These are phyloP conservation scores for Archivesica marissinica DNA, from an alignment of 1,140 invertebrate genomes.

Conservation along the genomic window DNA sequence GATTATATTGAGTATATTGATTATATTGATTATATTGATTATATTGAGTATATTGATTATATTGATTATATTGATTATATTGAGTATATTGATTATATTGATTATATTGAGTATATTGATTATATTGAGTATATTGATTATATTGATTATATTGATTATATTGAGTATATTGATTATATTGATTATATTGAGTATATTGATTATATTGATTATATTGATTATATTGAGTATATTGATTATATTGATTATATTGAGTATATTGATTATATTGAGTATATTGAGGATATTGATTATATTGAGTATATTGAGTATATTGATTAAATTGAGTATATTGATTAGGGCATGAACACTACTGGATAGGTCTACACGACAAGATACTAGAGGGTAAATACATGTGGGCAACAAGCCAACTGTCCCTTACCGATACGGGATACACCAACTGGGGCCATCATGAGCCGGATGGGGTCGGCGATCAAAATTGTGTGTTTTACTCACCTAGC, in stretches of 20 bases:
- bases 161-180: too few species aligned
- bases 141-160: too few species aligned
- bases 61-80: too few species aligned
- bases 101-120: too few species aligned
- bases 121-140: too few species aligned
- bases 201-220: background rate
- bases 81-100: too few species aligned
- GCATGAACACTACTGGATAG: background rate
- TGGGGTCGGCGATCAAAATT: background rate
- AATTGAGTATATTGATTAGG: background rate
- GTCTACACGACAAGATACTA: background rate
- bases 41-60: too few species aligned
- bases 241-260: background rate
- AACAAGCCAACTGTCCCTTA: background rate
- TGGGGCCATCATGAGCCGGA: slow-evolving; percentile 19
- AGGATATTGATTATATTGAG: background rate
- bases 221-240: background rate
- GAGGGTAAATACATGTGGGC: slow-evolving; percentile 21
- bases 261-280: background rate
- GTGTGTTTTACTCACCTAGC: background rate
- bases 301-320: too few species aligned
- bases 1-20: too few species aligned
- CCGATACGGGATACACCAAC: background rate
- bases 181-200: background rate
- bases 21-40: too few species aligned